These are phyloP conservation scores for Notamacropus eugenii DNA, from an alignment of 2,797 vertebrate genomes.

Conservation along the genomic window DNA sequence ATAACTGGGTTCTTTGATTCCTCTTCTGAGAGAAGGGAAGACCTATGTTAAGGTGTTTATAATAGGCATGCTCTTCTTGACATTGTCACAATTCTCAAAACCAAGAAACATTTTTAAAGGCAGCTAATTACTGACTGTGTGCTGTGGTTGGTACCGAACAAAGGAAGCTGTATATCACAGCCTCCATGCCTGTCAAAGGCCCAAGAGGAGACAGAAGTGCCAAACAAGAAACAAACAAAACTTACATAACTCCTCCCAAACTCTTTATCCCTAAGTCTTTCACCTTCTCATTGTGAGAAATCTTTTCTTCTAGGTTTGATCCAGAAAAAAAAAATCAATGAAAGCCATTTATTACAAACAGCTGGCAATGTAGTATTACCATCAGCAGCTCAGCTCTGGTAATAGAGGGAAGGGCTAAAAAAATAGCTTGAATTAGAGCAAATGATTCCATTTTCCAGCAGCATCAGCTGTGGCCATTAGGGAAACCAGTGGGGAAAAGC, in stretches of 20 bases:
- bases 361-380: not conserved
- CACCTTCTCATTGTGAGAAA: not conserved
- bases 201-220: not conserved
- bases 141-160: not conserved
- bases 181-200: not conserved
- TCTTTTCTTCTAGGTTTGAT: slow-evolving; percentile 1
- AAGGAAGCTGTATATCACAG: not conserved
- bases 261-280: not conserved
- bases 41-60: not conserved
- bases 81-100: not conserved
- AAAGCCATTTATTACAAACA: slow-evolving; percentile 10
- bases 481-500: not conserved
- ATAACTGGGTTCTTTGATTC: accelerated
- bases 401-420: not conserved
- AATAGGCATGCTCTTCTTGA: not conserved
- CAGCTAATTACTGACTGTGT: not conserved
- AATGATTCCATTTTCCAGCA: not conserved
- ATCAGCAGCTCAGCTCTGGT: slow-evolving; percentile 5
- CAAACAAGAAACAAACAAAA: not conserved
- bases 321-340: slow-evolving; percentile 33
- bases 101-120: not conserved
- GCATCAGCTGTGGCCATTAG: not conserved
- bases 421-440: not conserved
- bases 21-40: too few species aligned
- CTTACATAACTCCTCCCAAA: not conserved